Evolutionary conservation across 1,140 invertebrate species (phyloP), one percentile per base, ranked within the genome.

Genomic region (Danaus plexippus): DNA sequence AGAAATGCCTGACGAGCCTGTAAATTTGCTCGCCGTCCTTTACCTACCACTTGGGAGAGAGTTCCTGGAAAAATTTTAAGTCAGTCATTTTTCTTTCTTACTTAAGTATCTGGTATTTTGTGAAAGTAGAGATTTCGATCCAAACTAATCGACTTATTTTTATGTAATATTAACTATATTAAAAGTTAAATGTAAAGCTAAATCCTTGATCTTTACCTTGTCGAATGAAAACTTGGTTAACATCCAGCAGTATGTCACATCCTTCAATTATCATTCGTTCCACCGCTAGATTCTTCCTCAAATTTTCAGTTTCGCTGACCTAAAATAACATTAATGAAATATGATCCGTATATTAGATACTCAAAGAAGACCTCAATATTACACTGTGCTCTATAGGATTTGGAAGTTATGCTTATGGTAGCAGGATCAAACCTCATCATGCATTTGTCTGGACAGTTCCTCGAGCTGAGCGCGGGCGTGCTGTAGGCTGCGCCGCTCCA

Each of bases 181-280:
- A 32, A 32, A 32, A 32, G 7, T 32, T 0, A 32, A 32, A 8
- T 32, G 22, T 45, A 47, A 57, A 43, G 51, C 11, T 43, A 15
- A 47, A 32, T 9, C 10, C 1, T 32, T 18, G 50, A 22, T 0
- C 41, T 46, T 49, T 80, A 92, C 93, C 94, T 90, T 96, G 94
- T 65, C 94, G 88, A 12, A 96, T 94, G 82, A 95, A 96, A 11
- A 96, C 94, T 89, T 98, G 96, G 87, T 97, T 97, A 11, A 97
- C 96, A 74, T 98, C 96, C 32, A 98, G 88, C 46, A 98, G 88
- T 69, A 98, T 97, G 80, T 98, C 96, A 87, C 96, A 98, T 4
- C 96, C 96, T 83, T 97, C 96, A 0, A 97, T 92, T 50, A 98
- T 98, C 95, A 98, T 97, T 55, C 96, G 88, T 86, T 98, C 96